These are phyloP conservation scores for Pseudochromis fuscus DNA, from an alignment of 2,797 vertebrate genomes.

Conservation along the genomic window DNA sequence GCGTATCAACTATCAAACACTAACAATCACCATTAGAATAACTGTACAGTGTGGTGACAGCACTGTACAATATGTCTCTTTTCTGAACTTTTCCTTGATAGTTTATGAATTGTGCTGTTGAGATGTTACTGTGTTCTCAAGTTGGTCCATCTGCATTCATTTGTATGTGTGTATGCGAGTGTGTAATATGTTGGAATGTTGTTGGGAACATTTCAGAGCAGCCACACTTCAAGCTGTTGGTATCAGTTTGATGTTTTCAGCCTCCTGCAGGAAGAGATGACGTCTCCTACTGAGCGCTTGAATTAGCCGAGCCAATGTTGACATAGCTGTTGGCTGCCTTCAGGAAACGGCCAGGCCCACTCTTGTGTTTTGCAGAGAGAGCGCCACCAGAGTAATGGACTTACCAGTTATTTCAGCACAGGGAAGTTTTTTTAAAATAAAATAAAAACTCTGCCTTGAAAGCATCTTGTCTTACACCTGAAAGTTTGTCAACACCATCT, in stretches of 20 bases:
- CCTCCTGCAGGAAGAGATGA: conserved; percentile 60
- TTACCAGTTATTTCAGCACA: neutral
- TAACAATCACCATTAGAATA: neutral
- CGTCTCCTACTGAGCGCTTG: conserved; percentile 61
- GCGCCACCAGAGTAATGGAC: conserved; percentile 10
- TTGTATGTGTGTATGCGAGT: neutral
- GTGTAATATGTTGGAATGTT: conserved; percentile 17
- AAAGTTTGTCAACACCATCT: conserved; percentile 30
- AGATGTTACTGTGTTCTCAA: conserved; percentile 3
- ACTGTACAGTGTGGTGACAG: neutral
- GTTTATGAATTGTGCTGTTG: neutral
- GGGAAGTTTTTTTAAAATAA: conserved; percentile 20
- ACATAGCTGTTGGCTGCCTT: conserved; percentile 58
- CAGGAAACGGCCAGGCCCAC: conserved; percentile 32
- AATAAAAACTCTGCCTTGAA: no score
- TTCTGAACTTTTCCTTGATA: conserved; percentile 4
- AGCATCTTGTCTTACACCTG: conserved; percentile 8
- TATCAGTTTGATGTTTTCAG: conserved; percentile 56
- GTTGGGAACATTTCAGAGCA: conserved; percentile 22
- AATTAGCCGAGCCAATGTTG: conserved; percentile 58
- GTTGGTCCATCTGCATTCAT: neutral
- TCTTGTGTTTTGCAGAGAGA: conserved; percentile 29
- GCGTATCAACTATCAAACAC: no score
- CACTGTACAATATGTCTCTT: neutral
- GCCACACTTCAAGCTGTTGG: conserved; percentile 39